These are phyloP conservation scores for Rhodeus uyekii DNA, from an alignment of 2,797 vertebrate species.

Conservation along the genomic window DNA sequence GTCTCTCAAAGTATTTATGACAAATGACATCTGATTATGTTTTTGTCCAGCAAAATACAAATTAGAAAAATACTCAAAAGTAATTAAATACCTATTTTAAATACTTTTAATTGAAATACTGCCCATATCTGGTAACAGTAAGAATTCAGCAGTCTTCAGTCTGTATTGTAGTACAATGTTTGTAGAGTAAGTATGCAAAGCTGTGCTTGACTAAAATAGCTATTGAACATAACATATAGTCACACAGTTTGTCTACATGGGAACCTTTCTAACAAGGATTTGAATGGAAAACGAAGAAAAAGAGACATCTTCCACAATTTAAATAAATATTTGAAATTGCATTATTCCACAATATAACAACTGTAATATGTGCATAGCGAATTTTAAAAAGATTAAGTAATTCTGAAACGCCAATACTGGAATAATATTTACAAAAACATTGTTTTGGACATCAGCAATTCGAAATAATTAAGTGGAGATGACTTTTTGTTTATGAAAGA, in stretches of 20 bases:
- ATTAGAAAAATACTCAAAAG: no score
- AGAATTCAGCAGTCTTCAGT: not conserved
- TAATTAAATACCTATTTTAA: no score
- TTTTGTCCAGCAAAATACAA: no score
- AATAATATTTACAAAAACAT: not conserved
- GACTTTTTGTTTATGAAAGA: not conserved
- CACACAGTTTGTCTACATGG: not conserved
- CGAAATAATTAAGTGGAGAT: no score
- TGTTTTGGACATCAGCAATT: not conserved
- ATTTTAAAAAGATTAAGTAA: not conserved
- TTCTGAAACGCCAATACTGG: not conserved
- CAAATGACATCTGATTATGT: no score
- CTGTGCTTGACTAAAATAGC: not conserved
- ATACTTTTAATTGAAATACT: no score
- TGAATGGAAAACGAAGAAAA: not conserved
- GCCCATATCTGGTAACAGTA: no score
- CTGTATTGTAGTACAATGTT: not conserved
- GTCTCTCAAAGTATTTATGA: no score
- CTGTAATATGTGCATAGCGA: not conserved
- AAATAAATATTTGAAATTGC: not conserved
- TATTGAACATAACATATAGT: not conserved
- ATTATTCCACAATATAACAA: not conserved
- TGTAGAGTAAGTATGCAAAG: not conserved
- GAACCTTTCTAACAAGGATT: not conserved
- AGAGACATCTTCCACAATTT: not conserved